Conservation (phyloP, 2,888 invertebrate species). For the Acanthosoma haemorrhoidale region DNA sequence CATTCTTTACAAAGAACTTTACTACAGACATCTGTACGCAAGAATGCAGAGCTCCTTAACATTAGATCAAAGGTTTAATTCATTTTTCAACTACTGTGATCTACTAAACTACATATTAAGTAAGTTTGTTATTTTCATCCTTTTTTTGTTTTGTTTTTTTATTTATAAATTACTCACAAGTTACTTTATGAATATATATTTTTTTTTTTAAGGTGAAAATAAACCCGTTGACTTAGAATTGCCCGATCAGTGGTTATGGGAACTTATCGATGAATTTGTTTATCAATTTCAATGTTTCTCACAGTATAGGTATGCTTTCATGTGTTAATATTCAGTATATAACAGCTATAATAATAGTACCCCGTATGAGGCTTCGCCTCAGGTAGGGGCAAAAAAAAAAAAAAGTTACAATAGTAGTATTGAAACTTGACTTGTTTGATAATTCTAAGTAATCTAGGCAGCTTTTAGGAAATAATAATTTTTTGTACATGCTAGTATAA, state of each 20-base stretch:
- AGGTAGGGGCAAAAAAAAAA: too few species aligned
- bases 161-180: background rate
- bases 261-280: constrained; percentile 98
- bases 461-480: too few species aligned
- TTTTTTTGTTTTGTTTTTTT: background rate
- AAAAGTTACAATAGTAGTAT: too few species aligned
- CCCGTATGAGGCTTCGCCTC: too few species aligned
- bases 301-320: constrained; percentile 53
- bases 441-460: too few species aligned
- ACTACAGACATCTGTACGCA: constrained; percentile 95
- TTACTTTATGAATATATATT: background rate
- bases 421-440: too few species aligned
- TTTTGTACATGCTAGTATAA: too few species aligned
- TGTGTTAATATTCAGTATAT: too few species aligned
- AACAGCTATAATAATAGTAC: too few species aligned
- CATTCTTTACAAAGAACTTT: constrained; percentile 94
- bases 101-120: constrained; percentile 94
- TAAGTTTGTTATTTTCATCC: constrained; percentile 46
- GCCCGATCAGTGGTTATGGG: constrained; percentile 99
- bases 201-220: constrained; percentile 16
- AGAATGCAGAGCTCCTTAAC: constrained; percentile 83
- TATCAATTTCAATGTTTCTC: constrained; percentile 94
- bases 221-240: constrained; percentile 78
- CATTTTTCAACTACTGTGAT: constrained; percentile 97
- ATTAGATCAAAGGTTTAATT: constrained; percentile 85